A percentile compares a stretch with the other conserved stretches of the same genome.
These are phyloP conservation scores for Corythornis madagascariensis DNA, from an alignment of 2,113 vertebrate species.

Conservation along the genomic window DNA sequence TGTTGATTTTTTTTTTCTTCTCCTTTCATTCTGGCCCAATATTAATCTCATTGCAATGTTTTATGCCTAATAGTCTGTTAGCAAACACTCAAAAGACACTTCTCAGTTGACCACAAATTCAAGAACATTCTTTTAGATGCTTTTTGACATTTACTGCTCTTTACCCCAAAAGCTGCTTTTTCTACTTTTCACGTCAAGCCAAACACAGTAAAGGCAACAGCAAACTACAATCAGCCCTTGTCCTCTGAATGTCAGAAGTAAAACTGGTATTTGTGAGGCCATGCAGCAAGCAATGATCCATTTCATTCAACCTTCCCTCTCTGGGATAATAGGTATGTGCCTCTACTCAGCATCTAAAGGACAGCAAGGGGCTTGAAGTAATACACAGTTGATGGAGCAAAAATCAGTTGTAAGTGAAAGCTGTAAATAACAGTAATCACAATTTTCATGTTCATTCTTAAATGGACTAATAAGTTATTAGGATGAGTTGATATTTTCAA, in stretches of 20 bases:
- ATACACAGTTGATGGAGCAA: not conserved
- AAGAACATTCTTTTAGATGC: not conserved
- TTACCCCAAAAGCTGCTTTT: not conserved
- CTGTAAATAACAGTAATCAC: not conserved
- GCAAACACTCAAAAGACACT: conserved; percentile 54
- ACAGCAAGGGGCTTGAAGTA: not conserved
- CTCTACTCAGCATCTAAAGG: not conserved
- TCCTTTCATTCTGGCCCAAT: not conserved
- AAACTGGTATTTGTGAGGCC: conserved; percentile 8
- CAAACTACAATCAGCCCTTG: conserved; percentile 16
- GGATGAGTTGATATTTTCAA: not conserved
- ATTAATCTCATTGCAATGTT: not conserved
- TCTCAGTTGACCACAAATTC: not conserved
- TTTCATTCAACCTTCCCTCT: not conserved
- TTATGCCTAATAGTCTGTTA: not conserved
- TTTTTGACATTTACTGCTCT: not conserved
- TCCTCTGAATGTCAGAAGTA: conserved; percentile 15
- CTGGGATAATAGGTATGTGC: not conserved
- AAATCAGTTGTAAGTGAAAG: not conserved
- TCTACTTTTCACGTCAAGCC: not conserved
- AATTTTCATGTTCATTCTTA: not conserved
- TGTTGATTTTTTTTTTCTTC: not conserved
- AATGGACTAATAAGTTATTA: not conserved
- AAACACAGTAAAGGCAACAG: conserved; percentile 1
- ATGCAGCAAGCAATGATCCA: conserved; percentile 33